These are phyloP conservation scores for Athripsodes cinereus DNA, from an alignment of 2,888 invertebrate species.

Conservation along the genomic window DNA sequence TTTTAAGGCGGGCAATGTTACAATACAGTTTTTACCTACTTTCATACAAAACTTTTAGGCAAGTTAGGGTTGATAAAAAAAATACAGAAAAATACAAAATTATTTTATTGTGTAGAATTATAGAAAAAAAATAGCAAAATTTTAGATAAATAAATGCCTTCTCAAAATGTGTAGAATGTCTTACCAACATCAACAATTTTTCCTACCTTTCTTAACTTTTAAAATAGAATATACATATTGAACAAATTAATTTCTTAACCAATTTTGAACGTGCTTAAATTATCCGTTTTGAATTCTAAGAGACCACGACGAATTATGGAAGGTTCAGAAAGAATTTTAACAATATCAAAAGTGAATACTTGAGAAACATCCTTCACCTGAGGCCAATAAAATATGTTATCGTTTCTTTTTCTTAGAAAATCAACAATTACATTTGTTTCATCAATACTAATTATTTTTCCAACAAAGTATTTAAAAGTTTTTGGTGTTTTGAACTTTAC, in stretches of 20 bases:
- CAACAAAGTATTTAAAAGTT: neutral
- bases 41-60: neutral
- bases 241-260: neutral
- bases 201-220: neutral
- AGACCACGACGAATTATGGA: neutral
- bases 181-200: neutral
- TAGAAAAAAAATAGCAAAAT: neutral
- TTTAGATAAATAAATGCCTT: neutral
- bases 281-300: neutral
- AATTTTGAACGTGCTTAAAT: neutral
- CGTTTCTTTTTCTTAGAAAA: neutral
- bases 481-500: neutral
- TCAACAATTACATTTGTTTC: neutral
- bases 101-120: neutral
- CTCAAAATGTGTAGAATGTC: neutral
- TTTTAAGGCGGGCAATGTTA: neutral
- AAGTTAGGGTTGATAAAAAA: neutral
- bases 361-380: neutral
- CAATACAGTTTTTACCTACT: neutral
- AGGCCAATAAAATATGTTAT: constrained; percentile 1
- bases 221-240: neutral
- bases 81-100: neutral
- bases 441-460: neutral
- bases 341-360: neutral
- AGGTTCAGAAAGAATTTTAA: neutral